phyloP scores from a whole-genome alignment of 2,113 vertebrate genomes.

The Lophotis ruficrista region DNA sequence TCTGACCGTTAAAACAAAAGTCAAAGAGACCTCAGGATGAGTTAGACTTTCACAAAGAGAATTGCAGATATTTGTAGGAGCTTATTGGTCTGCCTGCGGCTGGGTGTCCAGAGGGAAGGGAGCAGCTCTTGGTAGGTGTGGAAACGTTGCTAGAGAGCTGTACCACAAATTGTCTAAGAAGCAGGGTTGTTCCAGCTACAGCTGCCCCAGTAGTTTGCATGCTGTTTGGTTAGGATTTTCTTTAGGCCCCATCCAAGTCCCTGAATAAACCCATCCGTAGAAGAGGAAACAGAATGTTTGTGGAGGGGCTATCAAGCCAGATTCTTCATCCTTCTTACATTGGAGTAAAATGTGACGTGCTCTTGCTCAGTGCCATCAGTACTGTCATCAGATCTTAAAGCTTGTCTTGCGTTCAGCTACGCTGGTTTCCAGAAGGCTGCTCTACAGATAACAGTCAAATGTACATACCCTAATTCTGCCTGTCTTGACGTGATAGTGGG shows the following conservation, averaged over 20 bases:
- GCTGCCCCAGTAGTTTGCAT: not conserved
- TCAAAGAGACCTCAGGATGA: not conserved
- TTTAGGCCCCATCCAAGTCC: not conserved
- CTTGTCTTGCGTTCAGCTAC: not conserved
- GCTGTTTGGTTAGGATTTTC: not conserved
- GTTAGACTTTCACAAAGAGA: not conserved
- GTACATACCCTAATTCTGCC: not conserved
- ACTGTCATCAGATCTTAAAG: not conserved
- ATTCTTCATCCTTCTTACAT: not conserved
- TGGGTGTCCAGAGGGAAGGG: not conserved
- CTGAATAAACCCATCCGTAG: not conserved
- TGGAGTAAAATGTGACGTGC: not conserved
- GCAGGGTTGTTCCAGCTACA: not conserved
- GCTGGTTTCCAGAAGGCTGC: not conserved
- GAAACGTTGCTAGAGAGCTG: not conserved
- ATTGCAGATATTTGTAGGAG: not conserved
- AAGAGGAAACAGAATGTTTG: not conserved
- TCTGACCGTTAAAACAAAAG: not conserved
- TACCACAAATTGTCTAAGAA: not conserved
- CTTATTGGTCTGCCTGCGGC: not conserved
- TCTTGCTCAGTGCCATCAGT: not conserved
- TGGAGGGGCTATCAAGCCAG: not conserved
- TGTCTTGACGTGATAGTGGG: not conserved
- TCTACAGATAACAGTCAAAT: not conserved
- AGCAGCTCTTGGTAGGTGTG: not conserved